These are phyloP conservation scores for Hydroisotoma schaefferi DNA, from an alignment of 2,888 invertebrate species.

Conservation along the genomic window DNA sequence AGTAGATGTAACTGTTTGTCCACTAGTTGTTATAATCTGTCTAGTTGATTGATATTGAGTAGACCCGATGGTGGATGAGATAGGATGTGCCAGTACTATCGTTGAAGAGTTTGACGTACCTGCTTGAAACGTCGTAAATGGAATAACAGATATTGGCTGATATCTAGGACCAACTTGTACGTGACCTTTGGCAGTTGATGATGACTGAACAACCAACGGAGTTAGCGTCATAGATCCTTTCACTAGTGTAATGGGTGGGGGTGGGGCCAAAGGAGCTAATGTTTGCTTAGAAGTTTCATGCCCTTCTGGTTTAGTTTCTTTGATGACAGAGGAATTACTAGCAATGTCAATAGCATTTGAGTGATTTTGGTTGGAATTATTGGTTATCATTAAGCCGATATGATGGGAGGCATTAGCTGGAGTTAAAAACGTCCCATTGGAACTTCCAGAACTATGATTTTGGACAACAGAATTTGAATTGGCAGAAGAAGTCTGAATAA, in stretches of 20 bases:
- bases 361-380: slow-evolving; percentile 17
- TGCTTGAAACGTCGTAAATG: slow-evolving; percentile 22
- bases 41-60: not conserved
- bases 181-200: slow-evolving; percentile 16
- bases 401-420: slow-evolving; percentile 23
- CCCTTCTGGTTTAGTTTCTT: slow-evolving; percentile 32
- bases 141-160: slow-evolving; percentile 41
- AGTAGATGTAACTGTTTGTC: not conserved
- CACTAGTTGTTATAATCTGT: slow-evolving; percentile 5
- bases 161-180: slow-evolving; percentile 33
- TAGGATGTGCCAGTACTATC: slow-evolving; percentile 42
- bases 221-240: slow-evolving; percentile 46
- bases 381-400: slow-evolving; percentile 45
- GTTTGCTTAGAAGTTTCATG: slow-evolving; percentile 17
- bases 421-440: slow-evolving; percentile 4
- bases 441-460: not conserved
- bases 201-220: slow-evolving; percentile 40
- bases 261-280: slow-evolving; percentile 24
- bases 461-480: not conserved
- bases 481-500: not conserved
- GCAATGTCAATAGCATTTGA: not conserved
- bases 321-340: slow-evolving; percentile 38
- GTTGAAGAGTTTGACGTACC: slow-evolving; percentile 30
- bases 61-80: not conserved
- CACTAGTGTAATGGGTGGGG: slow-evolving; percentile 41